Base-by-base conservation (phyloP, 2,888 invertebrate species). In the Scaptomyza flava region DNA sequence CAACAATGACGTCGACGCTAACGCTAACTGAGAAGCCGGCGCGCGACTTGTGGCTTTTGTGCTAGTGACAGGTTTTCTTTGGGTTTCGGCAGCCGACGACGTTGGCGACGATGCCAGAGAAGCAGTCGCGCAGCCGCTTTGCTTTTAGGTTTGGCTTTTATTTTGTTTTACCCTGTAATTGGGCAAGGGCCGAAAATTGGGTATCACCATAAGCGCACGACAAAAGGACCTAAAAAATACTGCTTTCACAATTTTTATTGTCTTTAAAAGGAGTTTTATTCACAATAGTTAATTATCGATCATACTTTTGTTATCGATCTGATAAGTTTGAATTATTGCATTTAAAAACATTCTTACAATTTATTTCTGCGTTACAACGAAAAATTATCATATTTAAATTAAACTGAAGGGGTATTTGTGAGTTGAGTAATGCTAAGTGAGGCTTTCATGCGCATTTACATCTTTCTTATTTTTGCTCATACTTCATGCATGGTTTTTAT, bases 41-140 rank as follows among this genome's bases (percentile, higher is more conserved):
- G 58, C 62, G 62, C 54, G 36, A 52, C 23, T 51, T 58, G 73
- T 58, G 36, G 64, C 45, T 62, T 72, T 72, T 59, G 48, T 53
- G 60, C 59, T 56, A 58, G 61, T 47, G 75, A 75, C 75, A 75
- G 74, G 74, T 74, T 74, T 74, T 66, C 62, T 74, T 71, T 53
- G 57, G 60, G 59, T 70, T 60, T 61, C 41, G 51, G 46, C 73
- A 48, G 45, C 27, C 8, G 51, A 42, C 58, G 50, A 4, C 36
- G 58, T 1, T 30, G 31, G 7, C 48, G 52, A 4, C 17, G 51
- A 33, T 31, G 59, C 6, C 47, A 14, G 11, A 20, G 53, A 27
- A 53, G 54, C 53, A 31, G 47, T 48, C 23, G 14, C 43, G 20
- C 51, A 36, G 50, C 23, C 38, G 52, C 48, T 65, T 71, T 48